Conservation (phyloP, 1,140 invertebrate genomes). For the Rhizoglyphus robini region DNA sequence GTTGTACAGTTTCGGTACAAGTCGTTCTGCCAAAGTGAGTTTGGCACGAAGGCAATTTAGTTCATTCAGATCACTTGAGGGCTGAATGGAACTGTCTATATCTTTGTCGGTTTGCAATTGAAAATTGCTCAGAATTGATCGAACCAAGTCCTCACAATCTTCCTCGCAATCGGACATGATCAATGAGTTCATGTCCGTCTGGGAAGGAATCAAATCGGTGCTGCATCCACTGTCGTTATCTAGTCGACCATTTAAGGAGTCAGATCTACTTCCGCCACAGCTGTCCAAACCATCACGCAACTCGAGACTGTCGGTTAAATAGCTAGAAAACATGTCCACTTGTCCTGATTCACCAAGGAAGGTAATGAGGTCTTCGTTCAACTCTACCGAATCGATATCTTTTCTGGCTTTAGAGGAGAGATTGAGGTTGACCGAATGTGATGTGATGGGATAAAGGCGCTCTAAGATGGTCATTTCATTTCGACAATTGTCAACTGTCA, state of each 20-base stretch:
- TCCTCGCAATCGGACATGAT: neutral
- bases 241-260: neutral
- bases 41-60: neutral
- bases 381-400: neutral
- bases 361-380: neutral
- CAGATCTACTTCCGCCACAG: neutral
- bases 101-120: neutral
- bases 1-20: neutral
- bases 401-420: too few relatives aligned
- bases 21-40: neutral
- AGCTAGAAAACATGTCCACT: neutral
- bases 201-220: slow-evolving; percentile 8
- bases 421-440: too few relatives aligned
- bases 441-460: too few relatives aligned
- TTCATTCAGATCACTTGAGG: neutral
- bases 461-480: neutral
- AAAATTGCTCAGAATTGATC: neutral
- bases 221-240: slow-evolving; percentile 7
- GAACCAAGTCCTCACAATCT: neutral
- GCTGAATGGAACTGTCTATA: neutral
- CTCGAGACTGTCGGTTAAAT: neutral
- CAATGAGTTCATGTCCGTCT: slow-evolving; percentile 10
- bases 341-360: neutral
- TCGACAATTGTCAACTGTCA: neutral
- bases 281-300: neutral